These are phyloP conservation scores for Euphysa ruthae DNA, from an alignment of 30 jellyfish, hydroid and myxozoan species.

Conservation along the genomic window DNA sequence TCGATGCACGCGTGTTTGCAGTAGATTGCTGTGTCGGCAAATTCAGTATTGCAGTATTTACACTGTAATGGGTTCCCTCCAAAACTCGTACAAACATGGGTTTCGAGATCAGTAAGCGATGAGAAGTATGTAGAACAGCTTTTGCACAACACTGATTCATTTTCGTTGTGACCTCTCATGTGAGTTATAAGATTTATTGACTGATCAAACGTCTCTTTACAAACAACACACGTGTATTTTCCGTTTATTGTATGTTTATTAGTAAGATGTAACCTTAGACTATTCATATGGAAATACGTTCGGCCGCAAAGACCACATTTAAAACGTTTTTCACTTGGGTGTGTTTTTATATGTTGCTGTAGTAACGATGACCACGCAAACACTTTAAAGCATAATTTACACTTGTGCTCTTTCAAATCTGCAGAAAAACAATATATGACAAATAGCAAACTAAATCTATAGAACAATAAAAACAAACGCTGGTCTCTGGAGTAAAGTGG, in stretches of 20 bases:
- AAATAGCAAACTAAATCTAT: too few species aligned
- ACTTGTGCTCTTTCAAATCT: conserved; percentile 3
- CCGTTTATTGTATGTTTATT: conserved; percentile 13
- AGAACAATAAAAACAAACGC: too few species aligned
- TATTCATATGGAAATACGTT: conserved; percentile 3
- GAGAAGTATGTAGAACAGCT: background rate
- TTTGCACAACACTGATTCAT: conserved; percentile 6
- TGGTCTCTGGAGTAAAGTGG: too few species aligned
- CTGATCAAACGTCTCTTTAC: conserved; percentile 3
- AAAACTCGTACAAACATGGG: conserved; percentile 1
- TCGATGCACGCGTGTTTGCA: conserved; percentile 12
- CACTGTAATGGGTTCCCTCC: conserved; percentile 11
- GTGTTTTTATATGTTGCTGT: conserved; percentile 2
- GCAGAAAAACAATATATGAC: too few species aligned
- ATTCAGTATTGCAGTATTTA: background rate
- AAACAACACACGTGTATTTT: conserved; percentile 3
- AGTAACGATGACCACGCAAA: conserved; percentile 17
- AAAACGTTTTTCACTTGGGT: conserved; percentile 16
- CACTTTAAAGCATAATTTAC: conserved; percentile 2
- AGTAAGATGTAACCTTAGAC: background rate
- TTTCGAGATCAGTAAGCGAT: conserved; percentile 6
- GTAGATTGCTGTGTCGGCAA: background rate
- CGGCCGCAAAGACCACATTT: conserved; percentile 19
- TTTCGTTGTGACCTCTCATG: conserved; percentile 18
- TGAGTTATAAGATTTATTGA: conserved; percentile 1